Percentiles rank a stretch among this genome's conserved stretches.
These are phyloP conservation scores for Toxotes chatareus DNA, from an alignment of 2,113 vertebrate species.

Conservation along the genomic window DNA sequence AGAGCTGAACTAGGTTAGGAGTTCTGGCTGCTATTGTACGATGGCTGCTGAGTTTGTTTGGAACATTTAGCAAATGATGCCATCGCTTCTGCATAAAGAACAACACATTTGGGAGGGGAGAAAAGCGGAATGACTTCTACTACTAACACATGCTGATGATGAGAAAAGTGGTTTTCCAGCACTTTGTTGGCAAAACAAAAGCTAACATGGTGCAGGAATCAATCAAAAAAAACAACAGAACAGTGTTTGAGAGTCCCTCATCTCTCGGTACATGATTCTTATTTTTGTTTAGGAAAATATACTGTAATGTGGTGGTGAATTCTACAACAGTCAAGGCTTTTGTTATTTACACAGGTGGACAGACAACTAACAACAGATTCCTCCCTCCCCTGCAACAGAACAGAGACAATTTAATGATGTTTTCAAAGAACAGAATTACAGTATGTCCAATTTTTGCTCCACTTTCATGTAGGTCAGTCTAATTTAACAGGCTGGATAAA, in stretches of 20 bases:
- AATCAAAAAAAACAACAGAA: background rate
- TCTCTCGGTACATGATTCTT: background rate
- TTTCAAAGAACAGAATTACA: conserved; percentile 22
- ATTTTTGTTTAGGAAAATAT: background rate
- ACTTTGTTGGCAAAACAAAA: background rate
- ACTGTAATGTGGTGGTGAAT: background rate
- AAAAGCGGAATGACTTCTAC: conserved; percentile 7
- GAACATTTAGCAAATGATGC: conserved; percentile 18
- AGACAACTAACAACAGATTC: background rate
- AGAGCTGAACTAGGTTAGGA: conserved; percentile 17
- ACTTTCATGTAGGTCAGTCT: conserved; percentile 7
- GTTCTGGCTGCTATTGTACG: background rate
- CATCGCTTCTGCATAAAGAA: conserved; percentile 23
- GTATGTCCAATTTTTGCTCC: background rate
- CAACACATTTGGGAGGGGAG: conserved; percentile 1
- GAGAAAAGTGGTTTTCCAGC: background rate
- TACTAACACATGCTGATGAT: background rate
- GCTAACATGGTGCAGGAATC: background rate
- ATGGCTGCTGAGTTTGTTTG: conserved; percentile 16
- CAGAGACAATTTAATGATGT: background rate
- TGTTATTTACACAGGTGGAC: background rate
- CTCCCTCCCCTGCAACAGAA: background rate
- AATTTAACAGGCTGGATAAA: background rate
- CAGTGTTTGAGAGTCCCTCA: background rate
- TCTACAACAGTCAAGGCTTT: background rate